Conservation (phyloP, 2,797 vertebrate genomes). For the Cheirogaleus major region DNA sequence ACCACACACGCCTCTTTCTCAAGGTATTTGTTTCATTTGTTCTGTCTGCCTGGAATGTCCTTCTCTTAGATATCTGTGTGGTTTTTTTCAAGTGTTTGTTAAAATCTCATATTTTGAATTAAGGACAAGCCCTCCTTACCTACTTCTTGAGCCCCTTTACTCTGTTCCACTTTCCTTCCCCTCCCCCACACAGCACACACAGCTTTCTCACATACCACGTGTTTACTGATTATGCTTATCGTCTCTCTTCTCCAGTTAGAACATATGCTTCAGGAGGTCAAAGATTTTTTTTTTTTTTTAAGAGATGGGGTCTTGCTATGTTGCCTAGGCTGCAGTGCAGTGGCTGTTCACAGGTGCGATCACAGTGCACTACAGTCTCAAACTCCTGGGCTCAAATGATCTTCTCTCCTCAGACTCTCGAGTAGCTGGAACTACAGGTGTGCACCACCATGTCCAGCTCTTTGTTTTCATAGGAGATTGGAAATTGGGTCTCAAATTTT, state of each 20-base stretch:
- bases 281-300: neutral
- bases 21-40: neutral
- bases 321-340: neutral
- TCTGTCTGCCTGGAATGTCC: neutral
- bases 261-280: neutral
- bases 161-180: neutral
- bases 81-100: neutral
- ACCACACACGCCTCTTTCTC: neutral
- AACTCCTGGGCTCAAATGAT: neutral
- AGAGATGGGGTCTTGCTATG: neutral
- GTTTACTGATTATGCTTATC: neutral
- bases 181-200: neutral
- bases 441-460: neutral
- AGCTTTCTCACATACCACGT: neutral
- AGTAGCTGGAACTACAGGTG: neutral
- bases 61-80: neutral
- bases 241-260: neutral
- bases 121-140: neutral
- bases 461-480: neutral
- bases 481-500: neutral
- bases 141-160: neutral
- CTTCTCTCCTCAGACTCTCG: neutral
- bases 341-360: neutral
- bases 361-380: neutral
- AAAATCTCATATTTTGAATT: neutral